phyloP scores from a whole-genome alignment of 2,113 vertebrate genomes.

The Eurypyga helias region DNA sequence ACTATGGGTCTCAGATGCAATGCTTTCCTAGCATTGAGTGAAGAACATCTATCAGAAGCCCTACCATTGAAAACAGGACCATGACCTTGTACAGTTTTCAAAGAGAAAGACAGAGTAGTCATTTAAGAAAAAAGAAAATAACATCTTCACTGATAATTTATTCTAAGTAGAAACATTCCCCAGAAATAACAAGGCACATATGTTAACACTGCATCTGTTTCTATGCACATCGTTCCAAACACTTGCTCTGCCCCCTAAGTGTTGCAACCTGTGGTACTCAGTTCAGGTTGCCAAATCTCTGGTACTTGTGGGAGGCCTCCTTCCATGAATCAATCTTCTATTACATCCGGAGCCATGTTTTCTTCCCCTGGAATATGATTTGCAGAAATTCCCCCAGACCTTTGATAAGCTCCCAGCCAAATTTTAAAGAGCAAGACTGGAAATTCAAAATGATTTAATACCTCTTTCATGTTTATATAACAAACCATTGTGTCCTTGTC shows the following conservation, averaged over 20 bases:
- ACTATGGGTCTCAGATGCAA: neutral
- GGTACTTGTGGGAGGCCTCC: neutral
- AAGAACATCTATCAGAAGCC: neutral
- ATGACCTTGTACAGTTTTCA: neutral
- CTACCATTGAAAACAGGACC: neutral
- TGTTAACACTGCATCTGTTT: neutral
- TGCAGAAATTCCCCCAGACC: conserved; percentile 27
- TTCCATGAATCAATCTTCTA: neutral
- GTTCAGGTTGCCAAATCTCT: neutral
- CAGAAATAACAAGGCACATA: neutral
- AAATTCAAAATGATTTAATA: conserved; percentile 54
- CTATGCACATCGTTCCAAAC: neutral
- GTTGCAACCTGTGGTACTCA: neutral
- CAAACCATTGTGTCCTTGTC: conserved; percentile 56
- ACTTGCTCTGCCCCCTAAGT: neutral
- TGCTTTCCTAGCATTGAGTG: fast-evolving
- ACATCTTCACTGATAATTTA: neutral
- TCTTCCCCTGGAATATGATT: conserved; percentile 19
- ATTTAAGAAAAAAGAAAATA: neutral
- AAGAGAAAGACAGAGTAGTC: neutral
- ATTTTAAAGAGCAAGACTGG: conserved; percentile 26
- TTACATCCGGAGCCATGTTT: neutral
- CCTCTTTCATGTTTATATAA: conserved; percentile 53
- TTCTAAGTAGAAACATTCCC: neutral
- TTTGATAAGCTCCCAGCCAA: conserved; percentile 35